Percentiles rank a stretch among this genome's conserved stretches.
Evolutionary conservation across 1,140 invertebrate genomes (phyloP).

Genomic region (Plodia interpunctella): DNA sequence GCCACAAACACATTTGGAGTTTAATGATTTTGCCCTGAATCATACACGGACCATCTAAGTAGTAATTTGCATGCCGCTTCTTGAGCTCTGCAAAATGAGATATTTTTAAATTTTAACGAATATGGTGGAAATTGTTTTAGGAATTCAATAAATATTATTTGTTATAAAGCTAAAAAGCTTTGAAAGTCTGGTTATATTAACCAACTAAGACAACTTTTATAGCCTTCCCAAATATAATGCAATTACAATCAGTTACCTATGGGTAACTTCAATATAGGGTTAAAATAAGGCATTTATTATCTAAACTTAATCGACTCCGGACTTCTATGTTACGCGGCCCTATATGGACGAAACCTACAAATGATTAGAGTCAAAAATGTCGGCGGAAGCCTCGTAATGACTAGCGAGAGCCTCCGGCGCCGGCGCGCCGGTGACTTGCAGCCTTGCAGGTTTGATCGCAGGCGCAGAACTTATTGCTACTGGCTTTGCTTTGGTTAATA

Average conservation of each 20-base stretch:
- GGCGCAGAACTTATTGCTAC: background rate
- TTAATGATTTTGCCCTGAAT: slow-evolving; percentile 24
- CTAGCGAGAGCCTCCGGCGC: slow-evolving; percentile 36
- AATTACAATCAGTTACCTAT: too few species aligned
- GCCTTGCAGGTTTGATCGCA: background rate
- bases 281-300: too few species aligned
- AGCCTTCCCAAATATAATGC: too few species aligned
- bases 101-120: background rate
- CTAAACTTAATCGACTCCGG: too few species aligned
- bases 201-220: too few species aligned
- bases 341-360: background rate
- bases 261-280: too few species aligned
- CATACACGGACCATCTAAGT: slow-evolving; percentile 9
- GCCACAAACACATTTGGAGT: slow-evolving; percentile 17
- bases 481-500: background rate
- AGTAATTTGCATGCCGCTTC: slow-evolving; percentile 5
- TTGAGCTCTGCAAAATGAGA: background rate
- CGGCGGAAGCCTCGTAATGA: slow-evolving; percentile 56
- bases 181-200: too few species aligned
- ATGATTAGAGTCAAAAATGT: slow-evolving; percentile 24
- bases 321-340: too few species aligned
- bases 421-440: slow-evolving; percentile 59
- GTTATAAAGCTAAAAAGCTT: too few species aligned
- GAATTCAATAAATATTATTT: too few species aligned
- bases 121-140: background rate